These are phyloP conservation scores for Pyrgus malvae DNA, from an alignment of 2,888 invertebrate genomes.

Conservation along the genomic window DNA sequence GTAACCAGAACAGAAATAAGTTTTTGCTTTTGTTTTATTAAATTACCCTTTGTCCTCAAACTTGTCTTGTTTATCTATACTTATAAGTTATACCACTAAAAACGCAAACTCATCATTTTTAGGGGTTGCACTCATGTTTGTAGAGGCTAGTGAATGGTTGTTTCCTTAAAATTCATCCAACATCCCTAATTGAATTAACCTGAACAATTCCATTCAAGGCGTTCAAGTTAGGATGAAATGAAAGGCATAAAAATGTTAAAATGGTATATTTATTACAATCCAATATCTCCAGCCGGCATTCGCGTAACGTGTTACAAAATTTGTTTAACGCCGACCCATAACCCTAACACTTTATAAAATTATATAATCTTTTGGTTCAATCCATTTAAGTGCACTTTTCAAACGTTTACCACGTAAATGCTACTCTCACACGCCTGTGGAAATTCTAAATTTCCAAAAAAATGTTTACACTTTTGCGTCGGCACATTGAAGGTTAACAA, in stretches of 20 bases:
- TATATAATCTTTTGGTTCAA: conserved; percentile 81
- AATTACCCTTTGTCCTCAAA: too few relatives aligned
- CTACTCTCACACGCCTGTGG: conserved; percentile 57
- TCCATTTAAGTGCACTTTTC: conserved; percentile 79
- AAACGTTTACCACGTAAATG: conserved; percentile 65
- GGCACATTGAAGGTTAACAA: neutral
- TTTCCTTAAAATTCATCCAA: too few relatives aligned
- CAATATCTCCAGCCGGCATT: conserved; percentile 69
- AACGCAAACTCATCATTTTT: too few relatives aligned
- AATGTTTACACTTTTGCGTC: conserved; percentile 23
- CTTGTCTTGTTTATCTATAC: too few relatives aligned
- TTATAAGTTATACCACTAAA: too few relatives aligned
- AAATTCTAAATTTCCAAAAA: conserved; percentile 69
- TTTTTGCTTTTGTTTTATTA: too few relatives aligned
- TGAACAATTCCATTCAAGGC: too few relatives aligned
- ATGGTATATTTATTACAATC: conserved; percentile 82
- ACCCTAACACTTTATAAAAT: conserved; percentile 78
- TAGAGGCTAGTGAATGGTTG: too few relatives aligned
- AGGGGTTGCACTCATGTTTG: too few relatives aligned
- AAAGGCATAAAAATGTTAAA: conserved; percentile 69
- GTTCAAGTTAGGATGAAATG: conserved; percentile 28
- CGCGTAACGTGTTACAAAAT: conserved; percentile 72
- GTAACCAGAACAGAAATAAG: too few relatives aligned
- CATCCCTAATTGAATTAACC: too few relatives aligned
- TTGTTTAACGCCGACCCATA: conserved; percentile 67